These are phyloP conservation scores for Plebejus argus DNA, from an alignment of 2,888 invertebrate species.

Conservation along the genomic window DNA sequence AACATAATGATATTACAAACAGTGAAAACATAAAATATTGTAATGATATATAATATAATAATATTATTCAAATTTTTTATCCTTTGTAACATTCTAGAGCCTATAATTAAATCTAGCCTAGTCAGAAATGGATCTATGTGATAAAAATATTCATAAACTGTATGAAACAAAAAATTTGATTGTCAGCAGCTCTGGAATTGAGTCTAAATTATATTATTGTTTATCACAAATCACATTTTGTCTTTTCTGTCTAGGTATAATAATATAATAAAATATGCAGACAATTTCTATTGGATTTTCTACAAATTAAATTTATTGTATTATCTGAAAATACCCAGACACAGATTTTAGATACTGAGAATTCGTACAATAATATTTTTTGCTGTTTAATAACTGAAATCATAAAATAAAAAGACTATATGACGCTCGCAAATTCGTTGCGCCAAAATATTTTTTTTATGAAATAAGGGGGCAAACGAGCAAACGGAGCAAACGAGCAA, in stretches of 20 bases:
- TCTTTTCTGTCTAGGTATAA: not conserved
- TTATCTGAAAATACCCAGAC: conserved; percentile 3
- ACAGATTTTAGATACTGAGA: not conserved
- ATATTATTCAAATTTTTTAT: no score
- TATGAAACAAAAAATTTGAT: not conserved
- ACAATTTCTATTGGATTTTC: conserved; percentile 3
- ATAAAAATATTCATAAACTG: not conserved
- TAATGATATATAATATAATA: no score
- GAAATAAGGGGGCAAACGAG: no score
- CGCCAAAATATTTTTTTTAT: no score
- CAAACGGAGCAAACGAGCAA: no score
- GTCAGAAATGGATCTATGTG: no score
- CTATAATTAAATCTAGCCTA: no score
- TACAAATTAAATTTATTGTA: not conserved
- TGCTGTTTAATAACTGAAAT: not conserved
- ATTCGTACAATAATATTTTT: not conserved
- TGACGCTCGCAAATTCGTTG: no score
- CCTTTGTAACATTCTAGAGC: no score
- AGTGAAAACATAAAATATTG: no score
- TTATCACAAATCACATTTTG: conserved; percentile 13
- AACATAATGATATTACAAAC: no score
- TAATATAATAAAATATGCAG: conserved; percentile 7
- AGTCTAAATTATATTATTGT: not conserved
- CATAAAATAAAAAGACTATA: not conserved
- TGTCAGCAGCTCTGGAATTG: not conserved